Conservation (phyloP, 1,140 invertebrate species). For the Arion vulgaris region DNA sequence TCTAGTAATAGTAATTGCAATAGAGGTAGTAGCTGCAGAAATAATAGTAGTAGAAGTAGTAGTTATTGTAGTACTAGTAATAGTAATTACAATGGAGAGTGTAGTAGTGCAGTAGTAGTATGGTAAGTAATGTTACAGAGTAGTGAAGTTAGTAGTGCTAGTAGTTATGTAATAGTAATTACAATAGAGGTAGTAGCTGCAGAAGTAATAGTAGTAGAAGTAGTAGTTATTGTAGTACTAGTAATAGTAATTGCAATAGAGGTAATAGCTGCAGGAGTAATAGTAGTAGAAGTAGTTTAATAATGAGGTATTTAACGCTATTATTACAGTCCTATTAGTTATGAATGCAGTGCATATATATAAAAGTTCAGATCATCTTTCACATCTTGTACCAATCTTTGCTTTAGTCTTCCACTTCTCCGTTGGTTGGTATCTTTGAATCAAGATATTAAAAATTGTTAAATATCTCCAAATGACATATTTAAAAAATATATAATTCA, state of each 20-base stretch:
- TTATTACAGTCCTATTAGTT: not conserved
- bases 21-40: not conserved
- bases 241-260: slow-evolving; percentile 17
- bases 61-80: not conserved
- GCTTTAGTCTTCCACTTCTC: no score
- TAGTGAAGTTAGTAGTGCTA: not conserved
- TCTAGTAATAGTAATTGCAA: slow-evolving; percentile 2
- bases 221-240: not conserved
- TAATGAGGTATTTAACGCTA: not conserved
- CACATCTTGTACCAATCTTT: no score
- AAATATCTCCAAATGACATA: no score
- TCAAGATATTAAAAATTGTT: no score
- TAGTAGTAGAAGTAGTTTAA: slow-evolving; percentile 12
- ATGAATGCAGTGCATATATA: not conserved
- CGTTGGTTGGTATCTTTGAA: no score
- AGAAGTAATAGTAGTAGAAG: slow-evolving; percentile 9
- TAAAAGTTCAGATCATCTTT: no score
- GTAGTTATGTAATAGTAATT: not conserved
- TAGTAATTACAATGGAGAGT: not conserved
- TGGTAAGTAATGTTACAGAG: not conserved
- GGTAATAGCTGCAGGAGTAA: slow-evolving; percentile 1
- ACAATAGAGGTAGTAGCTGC: not conserved
- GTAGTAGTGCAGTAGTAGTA: not conserved
- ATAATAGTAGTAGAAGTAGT: slow-evolving; percentile 19
- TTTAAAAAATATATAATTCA: no score